Evolutionary conservation across 2,797 vertebrate genomes (phyloP).

Genomic region (Zalophus californianus): DNA sequence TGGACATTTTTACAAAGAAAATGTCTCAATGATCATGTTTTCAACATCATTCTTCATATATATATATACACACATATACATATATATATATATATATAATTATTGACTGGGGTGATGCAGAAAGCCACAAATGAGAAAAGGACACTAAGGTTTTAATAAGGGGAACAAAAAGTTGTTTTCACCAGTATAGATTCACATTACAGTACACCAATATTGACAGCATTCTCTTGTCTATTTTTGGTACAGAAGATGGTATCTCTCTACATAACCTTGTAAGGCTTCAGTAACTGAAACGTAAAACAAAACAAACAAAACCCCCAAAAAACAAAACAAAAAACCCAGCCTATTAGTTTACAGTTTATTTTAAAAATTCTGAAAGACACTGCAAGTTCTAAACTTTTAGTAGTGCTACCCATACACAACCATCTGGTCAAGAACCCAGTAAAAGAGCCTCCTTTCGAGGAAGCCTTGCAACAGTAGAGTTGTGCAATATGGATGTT

Average conservation of each 20-base stretch:
- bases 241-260: conserved; percentile 90
- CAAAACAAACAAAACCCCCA: conserved; percentile 62
- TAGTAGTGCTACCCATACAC: conserved; percentile 90
- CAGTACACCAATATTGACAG: conserved; percentile 91
- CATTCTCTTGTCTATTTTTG: conserved; percentile 91
- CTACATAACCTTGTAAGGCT: conserved; percentile 90
- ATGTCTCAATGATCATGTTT: conserved; percentile 83
- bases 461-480: conserved; percentile 87
- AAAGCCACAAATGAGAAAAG: conserved; percentile 90
- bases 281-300: conserved; percentile 90
- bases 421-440: conserved; percentile 86
- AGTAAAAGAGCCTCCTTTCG: conserved; percentile 84
- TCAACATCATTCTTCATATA: conserved; percentile 63
- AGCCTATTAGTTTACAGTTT: conserved; percentile 91
- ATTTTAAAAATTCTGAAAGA: conserved; percentile 90
- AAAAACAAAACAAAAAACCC: conserved; percentile 78
- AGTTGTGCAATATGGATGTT: conserved; percentile 90
- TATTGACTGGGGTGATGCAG: conserved; percentile 87
- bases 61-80: neutral
- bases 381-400: conserved; percentile 90
- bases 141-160: conserved; percentile 91
- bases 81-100: neutral
- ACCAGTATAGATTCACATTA: conserved; percentile 91
- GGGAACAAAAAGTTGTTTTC: conserved; percentile 86
- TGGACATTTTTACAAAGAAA: conserved; percentile 85